Conservation (phyloP, 2,797 vertebrate genomes). For the Eurystomus glaucurus region DNA sequence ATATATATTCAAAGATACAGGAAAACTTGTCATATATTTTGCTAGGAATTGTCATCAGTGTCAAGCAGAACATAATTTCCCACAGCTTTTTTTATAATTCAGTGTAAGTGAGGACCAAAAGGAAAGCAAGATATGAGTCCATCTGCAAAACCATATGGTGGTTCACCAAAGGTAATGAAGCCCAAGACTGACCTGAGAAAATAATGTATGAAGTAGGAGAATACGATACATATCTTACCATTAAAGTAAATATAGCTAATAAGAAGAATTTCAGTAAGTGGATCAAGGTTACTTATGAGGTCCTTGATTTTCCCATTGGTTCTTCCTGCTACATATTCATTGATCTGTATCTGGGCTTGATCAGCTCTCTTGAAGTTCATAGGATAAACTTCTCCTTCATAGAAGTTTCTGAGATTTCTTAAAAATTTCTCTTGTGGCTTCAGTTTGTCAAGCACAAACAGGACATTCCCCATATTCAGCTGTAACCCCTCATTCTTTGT, state of each 20-base stretch:
- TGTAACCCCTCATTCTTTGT: constrained; percentile 63
- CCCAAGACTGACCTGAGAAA: not conserved
- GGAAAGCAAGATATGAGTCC: not conserved
- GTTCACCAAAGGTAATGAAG: not conserved
- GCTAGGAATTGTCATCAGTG: not conserved
- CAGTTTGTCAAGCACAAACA: constrained; percentile 85
- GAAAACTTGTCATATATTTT: not conserved
- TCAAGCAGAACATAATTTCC: not conserved
- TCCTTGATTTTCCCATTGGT: constrained; percentile 90
- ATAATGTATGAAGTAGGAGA: not conserved
- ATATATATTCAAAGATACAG: not conserved
- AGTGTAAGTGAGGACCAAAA: not conserved
- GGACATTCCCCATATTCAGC: constrained; percentile 83
- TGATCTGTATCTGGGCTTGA: constrained; percentile 84
- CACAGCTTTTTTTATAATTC: not conserved
- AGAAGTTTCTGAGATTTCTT: constrained; percentile 80
- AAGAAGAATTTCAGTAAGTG: constrained; percentile 87
- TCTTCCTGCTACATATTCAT: constrained; percentile 86
- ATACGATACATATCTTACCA: constrained; percentile 82
- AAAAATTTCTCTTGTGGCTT: constrained; percentile 82
- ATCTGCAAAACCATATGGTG: not conserved
- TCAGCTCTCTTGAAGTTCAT: constrained; percentile 84
- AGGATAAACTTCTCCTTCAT: constrained; percentile 80
- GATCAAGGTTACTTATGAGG: constrained; percentile 86
- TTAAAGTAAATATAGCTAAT: constrained; percentile 91